Base-by-base conservation (phyloP, 2,797 vertebrate species). In the Cyclopterus lumpus region DNA sequence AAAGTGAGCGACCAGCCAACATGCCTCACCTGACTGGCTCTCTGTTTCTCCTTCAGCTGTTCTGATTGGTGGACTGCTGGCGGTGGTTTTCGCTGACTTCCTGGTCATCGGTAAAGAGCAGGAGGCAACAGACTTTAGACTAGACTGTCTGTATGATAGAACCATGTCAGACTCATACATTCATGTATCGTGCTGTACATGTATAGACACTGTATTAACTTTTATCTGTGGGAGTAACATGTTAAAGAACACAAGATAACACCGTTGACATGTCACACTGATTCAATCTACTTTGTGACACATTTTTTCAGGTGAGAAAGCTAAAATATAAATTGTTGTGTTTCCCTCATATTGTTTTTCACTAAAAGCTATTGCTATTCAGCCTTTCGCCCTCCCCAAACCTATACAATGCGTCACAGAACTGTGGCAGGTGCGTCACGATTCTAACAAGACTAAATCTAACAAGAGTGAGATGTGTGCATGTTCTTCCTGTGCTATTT, bases 51-150 rank as follows among this genome's bases (percentile, higher is more conserved):
- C 93, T 89, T 85, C 90, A 96, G 95, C 95, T 86, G 63, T 95
- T 91, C 93, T 96, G 83, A 94, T 95, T 91, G 94, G 94, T 85
- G 94, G 94, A 89, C 87, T 95, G 88, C 89, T 96, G 92, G 95
- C 93, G 60, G 82, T 95, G 92, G 93, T 95, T 91, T 95, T 95
- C 75, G 92, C 94, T 76, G 95, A 95, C 92, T 95, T 96, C 94
- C 93, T 95, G 93, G 89, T 95, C 73, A 94, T 94, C 55, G 94
- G 95, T 95, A 95, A 95, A 94, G 83, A 90, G 80, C 91, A 91
- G 92, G 91, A 91, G 88, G 86, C 89, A 90, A 85, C 89, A 85
- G 87, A 88, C 64, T 65, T 84, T 89, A 91, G 87, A 81, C 40
- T 89, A 87, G 81, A 79, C 22, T 82, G 44, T 75, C 24, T 64